Percentiles rank a stretch among this genome's conserved stretches.
phyloP scores from a whole-genome alignment of 2,888 invertebrate genomes.

The Plagiodera versicolora region DNA sequence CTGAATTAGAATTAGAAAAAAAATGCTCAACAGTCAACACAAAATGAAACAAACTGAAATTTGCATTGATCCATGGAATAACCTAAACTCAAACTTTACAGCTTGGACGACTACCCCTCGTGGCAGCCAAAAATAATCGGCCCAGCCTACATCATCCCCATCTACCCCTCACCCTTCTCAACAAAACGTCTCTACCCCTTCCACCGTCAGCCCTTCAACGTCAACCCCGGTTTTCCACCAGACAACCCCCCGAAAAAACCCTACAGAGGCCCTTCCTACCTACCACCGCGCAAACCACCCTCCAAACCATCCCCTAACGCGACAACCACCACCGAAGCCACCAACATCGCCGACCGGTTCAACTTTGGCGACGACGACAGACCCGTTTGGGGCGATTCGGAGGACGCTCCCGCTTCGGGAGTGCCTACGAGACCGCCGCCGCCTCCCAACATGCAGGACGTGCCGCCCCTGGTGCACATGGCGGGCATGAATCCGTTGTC shows the following conservation, averaged over 20 bases:
- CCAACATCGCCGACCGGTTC: slow-evolving; percentile 19
- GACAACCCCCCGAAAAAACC: slow-evolving; percentile 39
- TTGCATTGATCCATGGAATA: neutral
- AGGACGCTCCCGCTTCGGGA: neutral
- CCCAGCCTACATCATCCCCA: slow-evolving; percentile 45
- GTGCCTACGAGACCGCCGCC: slow-evolving; percentile 26
- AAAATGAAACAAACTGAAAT: neutral
- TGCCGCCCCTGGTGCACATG: slow-evolving; percentile 40
- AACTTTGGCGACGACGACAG: slow-evolving; percentile 41
- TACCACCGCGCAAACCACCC: slow-evolving; percentile 40
- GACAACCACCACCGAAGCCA: slow-evolving; percentile 14
- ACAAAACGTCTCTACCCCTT: slow-evolving; percentile 47
- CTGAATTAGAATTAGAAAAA: no score
- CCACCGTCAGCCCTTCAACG: slow-evolving; percentile 45
- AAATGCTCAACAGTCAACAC: no score
- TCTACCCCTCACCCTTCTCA: slow-evolving; percentile 39
- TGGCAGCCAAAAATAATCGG: slow-evolving; percentile 44
- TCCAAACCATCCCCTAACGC: slow-evolving; percentile 1
- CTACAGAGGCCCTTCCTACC: slow-evolving; percentile 37
- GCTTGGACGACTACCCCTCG: slow-evolving; percentile 19
- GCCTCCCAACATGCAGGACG: slow-evolving; percentile 14
- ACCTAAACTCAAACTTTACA: slow-evolving; percentile 3
- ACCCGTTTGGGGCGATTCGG: slow-evolving; percentile 45
- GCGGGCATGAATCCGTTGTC: slow-evolving; percentile 13
- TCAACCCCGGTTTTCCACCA: slow-evolving; percentile 40